Base-by-base conservation (phyloP, 92 coral and sea anemone species). In the Epizoanthus scotinus region DNA sequence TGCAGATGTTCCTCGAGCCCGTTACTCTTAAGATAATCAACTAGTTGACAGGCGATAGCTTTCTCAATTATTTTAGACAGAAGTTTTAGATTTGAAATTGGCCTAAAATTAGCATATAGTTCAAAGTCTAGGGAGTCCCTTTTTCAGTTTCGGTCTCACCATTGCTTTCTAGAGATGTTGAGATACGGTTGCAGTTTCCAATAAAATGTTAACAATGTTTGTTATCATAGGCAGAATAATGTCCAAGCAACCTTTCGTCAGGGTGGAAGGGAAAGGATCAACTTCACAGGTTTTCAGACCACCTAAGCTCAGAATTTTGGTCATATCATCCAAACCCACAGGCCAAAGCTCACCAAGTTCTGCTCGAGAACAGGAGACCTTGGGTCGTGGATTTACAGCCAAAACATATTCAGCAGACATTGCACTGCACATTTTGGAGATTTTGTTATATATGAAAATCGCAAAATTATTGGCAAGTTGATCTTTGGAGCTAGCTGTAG, bases 81-180 rank as follows among this genome's bases (percentile, higher is more conserved):
- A 68, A 69, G 80, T 47, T 85, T 79, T 10, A 85, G 63, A 36
- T 80, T 85, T 49, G 89, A 85, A 44, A 85, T 85, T 36, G 89
- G 89, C 44, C 89, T 61, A 71, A 67, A 79, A 58, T 79, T 85
- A 36, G 85, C 7, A 64, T 79, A 79, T 47, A 53, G 71, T 70
- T 79, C 85, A 57, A 64, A 63, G 63, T 78, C 71, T 26, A 79
- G 83, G 59, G 84, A 78, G 54, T 54, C n/a, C 79, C 70, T 85
- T 85, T 73, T 85, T 85, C 44, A 85, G 81, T 60, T 79, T 79
- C 31, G 89, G 89, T 78, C 69, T 79, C 50, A 85, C 53, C 71
- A 85, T 71, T 13, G 85, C 89, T 54, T 68, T 59, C 29, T 85
- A 79, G n/a, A 78, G 81, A 31, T 78, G 81, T 65, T 5, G 50